Evolutionary conservation across 2,888 invertebrate genomes (phyloP), one percentile per base, ranked within the genome.

Genomic region (Molanna angustata): DNA sequence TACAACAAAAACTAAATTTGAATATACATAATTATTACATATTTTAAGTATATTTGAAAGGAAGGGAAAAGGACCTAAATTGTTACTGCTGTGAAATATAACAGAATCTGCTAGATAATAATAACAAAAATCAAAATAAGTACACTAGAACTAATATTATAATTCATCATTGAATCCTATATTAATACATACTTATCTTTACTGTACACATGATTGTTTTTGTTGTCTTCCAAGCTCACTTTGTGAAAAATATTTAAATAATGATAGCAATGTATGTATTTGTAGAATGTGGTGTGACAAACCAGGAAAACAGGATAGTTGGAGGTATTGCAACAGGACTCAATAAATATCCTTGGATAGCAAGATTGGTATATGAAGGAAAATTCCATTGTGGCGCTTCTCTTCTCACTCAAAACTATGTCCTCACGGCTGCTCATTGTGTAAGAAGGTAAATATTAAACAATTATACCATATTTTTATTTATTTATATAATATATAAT

Each of bases 351-450:
- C 92, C 92, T 6, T 92, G 92, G 92, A 82, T 92, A 70, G 92
- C 89, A 2, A 79, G 91, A 62, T 78, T 93, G 49, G 86, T 92
- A 11, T 92, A 92, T 68, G 89, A 92, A 65, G 90, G 91, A 0
- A 88, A 88, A 69, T 92, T 91, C 72, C 92, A 92, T 67, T 93
- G 92, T 65, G 92, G 92, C 1, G 92, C 86, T 17, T 90, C 90
- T 2, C 76, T 92, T 20, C 76, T 93, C 39, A 89, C 88, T 49
- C 85, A 86, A 67, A 88, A 90, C 70, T 90, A 89, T 67, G 89
- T 92, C 52, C 76, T 93, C 49, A 91, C 92, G 0, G 92, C 92
- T 1, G 92, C 92, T 2, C 92, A 92, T 74, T 92, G 92, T 67
- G 86, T 92, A 49, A 76, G 86, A 68, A 86, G 85, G 88, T 88